Conservation (phyloP, 2,888 invertebrate species). For the Rambutsinella grinnellia region DNA sequence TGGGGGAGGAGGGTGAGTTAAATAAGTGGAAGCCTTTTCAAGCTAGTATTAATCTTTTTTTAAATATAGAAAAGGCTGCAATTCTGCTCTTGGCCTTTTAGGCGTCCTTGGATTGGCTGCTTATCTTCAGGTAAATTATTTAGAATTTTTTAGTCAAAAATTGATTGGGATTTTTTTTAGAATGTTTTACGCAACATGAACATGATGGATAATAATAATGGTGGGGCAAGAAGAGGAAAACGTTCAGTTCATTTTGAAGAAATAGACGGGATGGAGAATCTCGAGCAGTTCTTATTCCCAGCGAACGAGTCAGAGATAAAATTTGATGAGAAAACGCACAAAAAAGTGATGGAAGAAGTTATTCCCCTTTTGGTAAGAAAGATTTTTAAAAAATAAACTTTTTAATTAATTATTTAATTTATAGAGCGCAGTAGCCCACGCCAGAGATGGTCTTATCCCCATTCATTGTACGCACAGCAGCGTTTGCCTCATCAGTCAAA, state of each 20-base stretch:
- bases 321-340: constrained; percentile 12
- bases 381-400: too few species aligned
- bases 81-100: constrained; percentile 62
- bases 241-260: constrained; percentile 22
- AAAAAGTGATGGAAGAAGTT: constrained; percentile 23
- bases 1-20: too few species aligned
- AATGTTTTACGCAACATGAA: constrained; percentile 36
- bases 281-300: constrained; percentile 12
- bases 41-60: too few species aligned
- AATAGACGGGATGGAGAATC: constrained; percentile 11
- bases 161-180: too few species aligned
- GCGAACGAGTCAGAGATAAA: constrained; percentile 13
- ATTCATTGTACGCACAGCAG: constrained; percentile 56
- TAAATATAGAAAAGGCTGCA: constrained; percentile 62
- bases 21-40: too few species aligned
- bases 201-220: not conserved
- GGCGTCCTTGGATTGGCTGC: constrained; percentile 62
- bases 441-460: constrained; percentile 59
- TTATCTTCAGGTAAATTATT: constrained; percentile 61
- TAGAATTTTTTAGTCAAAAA: too few species aligned
- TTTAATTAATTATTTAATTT: too few species aligned
- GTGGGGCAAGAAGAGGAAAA: constrained; percentile 5
- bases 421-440: constrained; percentile 63
- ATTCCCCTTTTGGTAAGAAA: constrained; percentile 50
- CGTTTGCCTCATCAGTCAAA: constrained; percentile 56